A percentile compares a stretch with the other conserved stretches of the same genome.
Evolutionary conservation across 2,888 invertebrate genomes (phyloP).

Genomic region (Cheilosia impressa): DNA sequence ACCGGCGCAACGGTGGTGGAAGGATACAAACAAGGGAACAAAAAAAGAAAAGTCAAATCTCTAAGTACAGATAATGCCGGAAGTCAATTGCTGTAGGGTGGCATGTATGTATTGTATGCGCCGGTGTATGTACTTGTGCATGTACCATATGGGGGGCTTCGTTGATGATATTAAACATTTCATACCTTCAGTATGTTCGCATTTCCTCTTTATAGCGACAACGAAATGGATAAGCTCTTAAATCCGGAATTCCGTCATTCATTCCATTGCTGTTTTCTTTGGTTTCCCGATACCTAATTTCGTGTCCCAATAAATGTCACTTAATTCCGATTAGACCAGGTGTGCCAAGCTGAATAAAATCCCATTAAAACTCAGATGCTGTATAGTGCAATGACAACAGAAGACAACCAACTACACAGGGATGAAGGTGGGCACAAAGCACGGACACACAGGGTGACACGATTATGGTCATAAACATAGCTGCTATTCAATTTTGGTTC

Average conservation of each 20-base stretch:
- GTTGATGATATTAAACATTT: not conserved
- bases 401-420: not conserved
- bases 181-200: slow-evolving; percentile 29
- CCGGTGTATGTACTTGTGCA: not conserved
- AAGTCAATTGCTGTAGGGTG: slow-evolving; percentile 72
- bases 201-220: slow-evolving; percentile 17
- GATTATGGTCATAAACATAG: slow-evolving; percentile 10
- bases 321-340: slow-evolving; percentile 75
- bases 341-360: slow-evolving; percentile 66
- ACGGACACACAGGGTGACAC: slow-evolving; percentile 11
- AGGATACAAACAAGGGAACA: slow-evolving; percentile 42
- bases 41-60: slow-evolving; percentile 59
- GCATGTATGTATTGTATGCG: slow-evolving; percentile 2
- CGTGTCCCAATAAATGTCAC: slow-evolving; percentile 76
- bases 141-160: slow-evolving; percentile 28
- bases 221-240: slow-evolving; percentile 56
- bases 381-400: slow-evolving; percentile 5
- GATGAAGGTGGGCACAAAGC: not conserved
- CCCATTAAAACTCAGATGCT: slow-evolving; percentile 60
- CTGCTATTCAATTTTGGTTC: slow-evolving; percentile 16
- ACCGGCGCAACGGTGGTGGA: slow-evolving; percentile 15
- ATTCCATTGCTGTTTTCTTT: not conserved
- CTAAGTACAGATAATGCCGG: slow-evolving; percentile 74
- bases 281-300: slow-evolving; percentile 49
- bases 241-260: slow-evolving; percentile 39